Evolutionary conservation across 2,888 invertebrate species (phyloP).

Genomic region (Agonopterix arenella): DNA sequence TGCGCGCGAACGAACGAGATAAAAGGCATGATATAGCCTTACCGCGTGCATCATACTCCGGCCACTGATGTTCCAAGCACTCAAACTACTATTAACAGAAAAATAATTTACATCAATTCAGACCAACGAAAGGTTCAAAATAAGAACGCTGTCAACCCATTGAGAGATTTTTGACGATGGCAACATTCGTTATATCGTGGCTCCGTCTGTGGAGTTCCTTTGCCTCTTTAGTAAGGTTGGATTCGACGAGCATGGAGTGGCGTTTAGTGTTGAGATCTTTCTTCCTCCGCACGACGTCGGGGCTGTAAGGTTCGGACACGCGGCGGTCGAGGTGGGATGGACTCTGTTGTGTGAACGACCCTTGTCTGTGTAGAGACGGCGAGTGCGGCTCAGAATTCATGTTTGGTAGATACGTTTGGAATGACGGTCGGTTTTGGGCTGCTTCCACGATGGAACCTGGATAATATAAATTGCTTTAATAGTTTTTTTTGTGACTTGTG

Average conservation of each 20-base stretch:
- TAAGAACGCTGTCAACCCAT: conserved; percentile 54
- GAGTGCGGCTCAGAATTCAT: conserved; percentile 38
- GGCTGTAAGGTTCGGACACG: conserved; percentile 62
- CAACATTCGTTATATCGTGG: conserved; percentile 41
- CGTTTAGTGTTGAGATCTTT: conserved; percentile 55
- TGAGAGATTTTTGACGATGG: conserved; percentile 57
- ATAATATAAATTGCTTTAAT: neutral
- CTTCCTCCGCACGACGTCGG: conserved; percentile 59
- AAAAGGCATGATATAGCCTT: too few species aligned
- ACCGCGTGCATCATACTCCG: too few species aligned
- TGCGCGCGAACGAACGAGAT: too few species aligned
- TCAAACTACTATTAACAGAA: neutral
- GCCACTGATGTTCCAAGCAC: too few species aligned
- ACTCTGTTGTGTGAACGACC: conserved; percentile 35
- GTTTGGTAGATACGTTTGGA: conserved; percentile 68
- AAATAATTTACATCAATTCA: neutral
- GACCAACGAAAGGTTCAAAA: conserved; percentile 13
- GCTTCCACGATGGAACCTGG: conserved; percentile 83
- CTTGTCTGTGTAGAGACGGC: conserved; percentile 42
- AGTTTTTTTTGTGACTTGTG: too few species aligned
- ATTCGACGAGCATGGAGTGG: conserved; percentile 66
- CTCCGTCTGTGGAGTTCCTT: conserved; percentile 61
- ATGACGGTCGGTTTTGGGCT: conserved; percentile 78
- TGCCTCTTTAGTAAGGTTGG: conserved; percentile 49
- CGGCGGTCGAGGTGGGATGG: conserved; percentile 46